Conservation (phyloP, 1,140 invertebrate species). For the Drosophila willistoni region DNA sequence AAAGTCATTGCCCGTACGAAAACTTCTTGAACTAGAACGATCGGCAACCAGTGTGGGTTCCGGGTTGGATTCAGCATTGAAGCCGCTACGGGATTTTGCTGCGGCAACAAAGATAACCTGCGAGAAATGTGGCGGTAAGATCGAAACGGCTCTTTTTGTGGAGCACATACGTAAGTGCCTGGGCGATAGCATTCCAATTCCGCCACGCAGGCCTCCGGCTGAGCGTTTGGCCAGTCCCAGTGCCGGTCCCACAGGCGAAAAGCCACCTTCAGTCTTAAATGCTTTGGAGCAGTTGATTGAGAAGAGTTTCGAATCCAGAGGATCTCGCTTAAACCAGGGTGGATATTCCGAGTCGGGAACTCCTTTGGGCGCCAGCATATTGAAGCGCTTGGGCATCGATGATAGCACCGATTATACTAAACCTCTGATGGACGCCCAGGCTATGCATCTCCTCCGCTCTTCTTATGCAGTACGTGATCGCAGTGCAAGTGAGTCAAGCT, state of each 20-base stretch:
- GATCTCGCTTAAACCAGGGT: conserved; percentile 73
- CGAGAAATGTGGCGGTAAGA: conserved; percentile 97
- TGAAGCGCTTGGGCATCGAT: conserved; percentile 96
- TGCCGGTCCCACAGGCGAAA: conserved; percentile 83
- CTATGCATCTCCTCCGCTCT: conserved; percentile 90
- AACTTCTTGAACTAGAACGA: conserved; percentile 94
- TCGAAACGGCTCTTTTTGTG: conserved; percentile 95
- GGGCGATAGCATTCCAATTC: conserved; percentile 87
- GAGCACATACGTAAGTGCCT: conserved; percentile 95
- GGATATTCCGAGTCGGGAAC: conserved; percentile 84
- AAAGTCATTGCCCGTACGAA: conserved; percentile 96
- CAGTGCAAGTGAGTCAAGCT: conserved; percentile 93
- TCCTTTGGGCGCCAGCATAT: conserved; percentile 93
- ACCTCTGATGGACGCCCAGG: conserved; percentile 93
- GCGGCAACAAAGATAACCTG: conserved; percentile 93
- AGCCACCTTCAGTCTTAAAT: conserved; percentile 93
- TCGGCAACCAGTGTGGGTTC: conserved; percentile 85
- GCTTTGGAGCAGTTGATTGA: conserved; percentile 98
- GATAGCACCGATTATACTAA: conserved; percentile 96
- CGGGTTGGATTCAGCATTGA: conserved; percentile 87
- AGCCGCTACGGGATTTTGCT: conserved; percentile 86
- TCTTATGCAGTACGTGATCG: conserved; percentile 89
- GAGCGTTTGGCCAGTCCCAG: conserved; percentile 84
- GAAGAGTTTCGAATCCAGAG: conserved; percentile 96
- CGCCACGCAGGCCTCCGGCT: conserved; percentile 43